Base-by-base conservation (phyloP, 2,888 invertebrate species). In the Nomada fabriciana region DNA sequence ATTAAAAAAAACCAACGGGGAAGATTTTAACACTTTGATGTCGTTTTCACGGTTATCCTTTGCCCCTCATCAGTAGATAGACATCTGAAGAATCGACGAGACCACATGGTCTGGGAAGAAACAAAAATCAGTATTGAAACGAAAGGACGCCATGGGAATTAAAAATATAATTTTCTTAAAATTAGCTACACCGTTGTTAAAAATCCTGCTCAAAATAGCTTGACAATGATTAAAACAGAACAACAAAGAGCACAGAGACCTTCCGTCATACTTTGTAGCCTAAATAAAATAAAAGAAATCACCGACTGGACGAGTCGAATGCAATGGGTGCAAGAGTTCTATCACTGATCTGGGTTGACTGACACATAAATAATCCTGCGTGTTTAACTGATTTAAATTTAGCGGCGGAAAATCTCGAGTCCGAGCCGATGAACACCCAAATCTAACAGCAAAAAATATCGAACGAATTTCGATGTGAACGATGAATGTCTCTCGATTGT, bases 351-450 rank as follows among this genome's bases (percentile, higher is more conserved):
- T 85, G 70, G 85, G 81, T 81, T 76, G 82, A 69, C 74, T 76
- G 81, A 78, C 83, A 67, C 74, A 74, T 85, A 89, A 88, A 89
- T 88, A 90, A 90, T 90, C 83, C 72, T 73, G 71, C 64, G 70
- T 85, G 90, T 87, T 88, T 82, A 89, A 90, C 74, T 75, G 60
- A 60, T 55, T 86, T 85, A 90, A 85, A 86, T 88, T 85, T 86
- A 87, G 84, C 80, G 63, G 47, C 63, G 71, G 60, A 65, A 71
- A 83, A 76, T 57, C 76, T 55, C 47, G 25, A 11, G 0, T 7
- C 55, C n/a, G 47, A n/a, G 25, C 47, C 29, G 20, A n/a, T 59
- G 63, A 23, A 20, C 23, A 20, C 18, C 23, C 52, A 23, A 53
- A 67, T 71, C 80, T 36, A 36, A 36, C 36, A 7, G 36, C 36